A percentile compares a stretch with the other conserved stretches of the same genome.
phyloP scores from a whole-genome alignment of 2,797 vertebrate species.

The Hylomyscus alleni region DNA sequence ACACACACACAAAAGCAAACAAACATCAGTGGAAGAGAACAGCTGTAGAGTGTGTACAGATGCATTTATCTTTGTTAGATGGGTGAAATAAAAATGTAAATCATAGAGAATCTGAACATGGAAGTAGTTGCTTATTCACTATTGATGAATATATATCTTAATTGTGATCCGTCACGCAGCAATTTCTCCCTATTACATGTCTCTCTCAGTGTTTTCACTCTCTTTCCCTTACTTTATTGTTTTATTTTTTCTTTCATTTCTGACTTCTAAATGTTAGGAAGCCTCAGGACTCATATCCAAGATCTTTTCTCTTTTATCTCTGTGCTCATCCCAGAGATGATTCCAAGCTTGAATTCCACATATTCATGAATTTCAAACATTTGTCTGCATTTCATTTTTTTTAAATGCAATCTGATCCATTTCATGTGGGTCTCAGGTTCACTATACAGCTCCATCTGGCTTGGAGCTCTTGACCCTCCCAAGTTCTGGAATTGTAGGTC shows the following conservation, averaged over 20 bases:
- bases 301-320: not conserved
- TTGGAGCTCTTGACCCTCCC: too few species aligned
- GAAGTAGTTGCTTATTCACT: not conserved
- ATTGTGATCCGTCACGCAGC: not conserved
- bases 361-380: not conserved
- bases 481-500: not conserved
- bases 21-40: slow-evolving; percentile 15
- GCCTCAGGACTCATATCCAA: not conserved
- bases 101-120: not conserved
- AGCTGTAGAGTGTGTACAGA: not conserved
- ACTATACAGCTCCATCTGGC: not conserved
- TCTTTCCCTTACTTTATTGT: not conserved
- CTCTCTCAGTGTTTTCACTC: not conserved
- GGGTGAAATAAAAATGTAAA: not conserved
- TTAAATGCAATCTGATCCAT: not conserved
- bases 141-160: not conserved
- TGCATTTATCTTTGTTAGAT: slow-evolving; percentile 5
- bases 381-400: not conserved
- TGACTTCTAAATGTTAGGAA: not conserved
- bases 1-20: slow-evolving; percentile 24
- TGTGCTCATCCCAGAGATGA: not conserved
- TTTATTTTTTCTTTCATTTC: not conserved
- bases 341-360: not conserved
- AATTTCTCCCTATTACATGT: not conserved
- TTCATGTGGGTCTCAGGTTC: too few species aligned